Percentiles rank a stretch among this genome's conserved stretches.
phyloP scores from a whole-genome alignment of 2,888 invertebrate genomes.

The Diarsia dahlii region DNA sequence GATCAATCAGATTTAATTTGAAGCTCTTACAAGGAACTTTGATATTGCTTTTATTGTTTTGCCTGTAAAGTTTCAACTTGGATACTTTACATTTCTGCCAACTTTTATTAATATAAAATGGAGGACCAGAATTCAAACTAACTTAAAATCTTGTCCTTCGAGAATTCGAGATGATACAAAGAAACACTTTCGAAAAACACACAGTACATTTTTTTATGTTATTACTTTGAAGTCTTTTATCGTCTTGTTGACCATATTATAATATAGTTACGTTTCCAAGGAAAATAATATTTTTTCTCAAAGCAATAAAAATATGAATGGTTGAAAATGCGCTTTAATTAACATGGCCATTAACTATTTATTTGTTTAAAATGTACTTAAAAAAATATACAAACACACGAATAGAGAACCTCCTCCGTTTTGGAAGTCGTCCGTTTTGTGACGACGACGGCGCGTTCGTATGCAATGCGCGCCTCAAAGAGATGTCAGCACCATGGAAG shows the following conservation, averaged over 20 bases:
- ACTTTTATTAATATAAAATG: background rate
- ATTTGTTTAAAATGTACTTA: no score
- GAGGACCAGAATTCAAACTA: background rate
- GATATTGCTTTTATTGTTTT: constrained; percentile 1
- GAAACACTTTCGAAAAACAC: background rate
- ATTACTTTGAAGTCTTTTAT: background rate
- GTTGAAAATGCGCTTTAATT: background rate
- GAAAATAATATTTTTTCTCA: no score
- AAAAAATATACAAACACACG: no score
- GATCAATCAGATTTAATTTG: constrained; percentile 39
- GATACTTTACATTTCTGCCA: background rate
- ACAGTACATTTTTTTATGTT: background rate
- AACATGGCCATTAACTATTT: background rate
- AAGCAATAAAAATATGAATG: background rate
- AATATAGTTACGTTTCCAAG: background rate
- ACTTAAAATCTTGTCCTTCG: background rate
- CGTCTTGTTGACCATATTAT: background rate
- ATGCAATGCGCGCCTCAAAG: no score
- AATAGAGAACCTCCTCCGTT: no score
- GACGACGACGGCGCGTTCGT: no score
- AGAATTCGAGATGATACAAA: background rate
- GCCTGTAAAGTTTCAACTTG: background rate
- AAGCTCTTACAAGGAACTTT: background rate
- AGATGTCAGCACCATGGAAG: no score
- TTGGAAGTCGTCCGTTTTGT: no score